Percentiles rank a stretch among this genome's conserved stretches.
Conservation (phyloP, 2,888 invertebrate genomes). For the Campaea margaritaria region DNA sequence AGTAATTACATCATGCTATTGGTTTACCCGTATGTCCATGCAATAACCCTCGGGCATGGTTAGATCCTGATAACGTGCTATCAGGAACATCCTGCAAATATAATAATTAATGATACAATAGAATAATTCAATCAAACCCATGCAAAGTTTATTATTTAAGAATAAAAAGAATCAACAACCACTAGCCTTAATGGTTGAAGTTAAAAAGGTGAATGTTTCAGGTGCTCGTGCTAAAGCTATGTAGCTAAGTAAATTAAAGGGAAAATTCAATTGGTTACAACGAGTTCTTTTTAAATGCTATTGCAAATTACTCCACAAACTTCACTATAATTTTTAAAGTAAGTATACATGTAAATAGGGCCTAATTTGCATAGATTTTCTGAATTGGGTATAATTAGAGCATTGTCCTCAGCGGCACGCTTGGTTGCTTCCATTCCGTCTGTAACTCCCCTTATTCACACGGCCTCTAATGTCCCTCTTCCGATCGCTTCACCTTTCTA, state of each 20-base stretch:
- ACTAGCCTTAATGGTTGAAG: too few species aligned
- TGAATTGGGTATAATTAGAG: conserved; percentile 52
- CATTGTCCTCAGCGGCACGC: conserved; percentile 52
- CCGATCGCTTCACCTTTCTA: conserved; percentile 46
- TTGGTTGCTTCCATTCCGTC: conserved; percentile 59
- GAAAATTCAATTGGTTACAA: too few species aligned
- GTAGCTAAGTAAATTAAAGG: too few species aligned
- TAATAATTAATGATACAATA: too few species aligned
- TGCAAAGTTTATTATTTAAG: not conserved
- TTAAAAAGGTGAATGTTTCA: too few species aligned
- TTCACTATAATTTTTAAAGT: not conserved
- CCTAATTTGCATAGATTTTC: conserved; percentile 22
- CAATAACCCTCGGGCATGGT: conserved; percentile 65
- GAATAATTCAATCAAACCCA: not conserved
- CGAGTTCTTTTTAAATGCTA: too few species aligned
- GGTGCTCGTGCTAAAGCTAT: too few species aligned
- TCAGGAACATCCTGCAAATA: conserved; percentile 69
- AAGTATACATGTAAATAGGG: conserved; percentile 6
- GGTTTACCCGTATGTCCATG: conserved; percentile 55
- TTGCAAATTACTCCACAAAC: not conserved
- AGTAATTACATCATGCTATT: not conserved
- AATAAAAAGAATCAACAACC: not conserved
- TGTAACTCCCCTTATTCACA: conserved; percentile 69
- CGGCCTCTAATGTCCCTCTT: conserved; percentile 59
- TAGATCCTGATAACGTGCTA: conserved; percentile 66